These are phyloP conservation scores for Ectobius pallidus DNA, from an alignment of 2,888 invertebrate species.

Conservation along the genomic window DNA sequence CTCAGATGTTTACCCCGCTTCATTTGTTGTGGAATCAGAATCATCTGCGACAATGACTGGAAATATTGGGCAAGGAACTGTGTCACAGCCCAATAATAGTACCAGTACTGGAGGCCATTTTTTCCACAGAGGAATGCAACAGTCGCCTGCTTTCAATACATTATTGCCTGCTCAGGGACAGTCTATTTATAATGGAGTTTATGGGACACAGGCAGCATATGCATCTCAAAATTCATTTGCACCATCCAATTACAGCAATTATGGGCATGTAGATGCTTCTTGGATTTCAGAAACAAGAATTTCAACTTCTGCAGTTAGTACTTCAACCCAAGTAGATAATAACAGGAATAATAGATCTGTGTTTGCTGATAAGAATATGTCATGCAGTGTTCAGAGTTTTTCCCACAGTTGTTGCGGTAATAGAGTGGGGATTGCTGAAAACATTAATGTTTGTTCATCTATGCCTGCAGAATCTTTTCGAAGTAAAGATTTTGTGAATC, in stretches of 20 bases:
- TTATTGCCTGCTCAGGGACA: slow-evolving; percentile 37
- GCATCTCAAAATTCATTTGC: slow-evolving; percentile 38
- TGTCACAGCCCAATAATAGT: background rate
- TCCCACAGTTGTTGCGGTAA: slow-evolving; percentile 35
- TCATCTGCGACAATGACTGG: slow-evolving; percentile 12
- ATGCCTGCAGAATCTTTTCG: slow-evolving; percentile 34
- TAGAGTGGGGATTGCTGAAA: slow-evolving; percentile 32
- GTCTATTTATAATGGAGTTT: slow-evolving; percentile 38
- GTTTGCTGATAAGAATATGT: slow-evolving; percentile 31
- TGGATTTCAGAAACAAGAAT: slow-evolving; percentile 41
- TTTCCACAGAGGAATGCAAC: slow-evolving; percentile 37
- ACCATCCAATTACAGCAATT: slow-evolving; percentile 35
- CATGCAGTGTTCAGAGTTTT: slow-evolving; percentile 23
- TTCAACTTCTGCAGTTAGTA: slow-evolving; percentile 15
- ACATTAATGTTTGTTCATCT: slow-evolving; percentile 36
- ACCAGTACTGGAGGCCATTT: slow-evolving; percentile 33
- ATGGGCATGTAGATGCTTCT: slow-evolving; percentile 35
- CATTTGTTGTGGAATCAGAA: slow-evolving; percentile 23
- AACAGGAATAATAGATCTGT: slow-evolving; percentile 30
- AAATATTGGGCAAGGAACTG: slow-evolving; percentile 14
- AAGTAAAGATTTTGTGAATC: slow-evolving; percentile 37
- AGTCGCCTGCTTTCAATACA: slow-evolving; percentile 39
- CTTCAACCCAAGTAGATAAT: slow-evolving; percentile 21
- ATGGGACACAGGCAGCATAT: slow-evolving; percentile 35
- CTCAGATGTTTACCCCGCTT: background rate